phyloP scores from a whole-genome alignment of 92 coral and sea anemone genomes.

The Palythoa caribaeorum region DNA sequence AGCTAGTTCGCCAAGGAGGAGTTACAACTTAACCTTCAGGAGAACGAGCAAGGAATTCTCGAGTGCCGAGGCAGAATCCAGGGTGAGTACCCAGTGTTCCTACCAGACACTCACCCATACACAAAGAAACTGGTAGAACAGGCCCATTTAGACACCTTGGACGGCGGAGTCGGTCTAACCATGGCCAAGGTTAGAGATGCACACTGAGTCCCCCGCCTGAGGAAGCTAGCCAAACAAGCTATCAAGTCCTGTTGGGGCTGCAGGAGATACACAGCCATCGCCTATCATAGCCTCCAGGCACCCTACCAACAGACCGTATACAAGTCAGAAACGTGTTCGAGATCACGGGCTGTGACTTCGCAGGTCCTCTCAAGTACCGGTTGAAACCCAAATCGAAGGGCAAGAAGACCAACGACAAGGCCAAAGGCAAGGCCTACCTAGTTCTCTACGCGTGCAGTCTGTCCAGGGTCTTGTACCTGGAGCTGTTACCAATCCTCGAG shows the following conservation, averaged over 20 bases:
- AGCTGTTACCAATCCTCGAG: constrained; percentile 5
- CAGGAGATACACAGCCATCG: background rate
- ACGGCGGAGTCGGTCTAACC: no score
- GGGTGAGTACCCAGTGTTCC: no score
- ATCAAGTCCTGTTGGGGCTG: constrained; percentile 31
- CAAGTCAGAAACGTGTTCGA: background rate
- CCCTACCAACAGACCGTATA: background rate
- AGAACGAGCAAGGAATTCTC: no score
- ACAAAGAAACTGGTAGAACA: no score
- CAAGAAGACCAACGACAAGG: constrained; percentile 2
- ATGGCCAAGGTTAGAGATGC: no score
- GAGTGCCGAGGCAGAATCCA: no score
- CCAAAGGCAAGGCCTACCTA: constrained; percentile 3
- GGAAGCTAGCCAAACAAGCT: background rate
- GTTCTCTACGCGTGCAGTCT: constrained; percentile 26
- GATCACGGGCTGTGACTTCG: constrained; percentile 1
- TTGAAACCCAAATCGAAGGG: constrained; percentile 4
- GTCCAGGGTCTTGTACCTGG: constrained; percentile 4
- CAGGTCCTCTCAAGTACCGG: constrained; percentile 3
- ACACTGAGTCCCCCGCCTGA: no score
- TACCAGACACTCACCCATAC: no score
- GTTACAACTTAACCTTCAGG: no score
- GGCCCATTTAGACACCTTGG: no score
- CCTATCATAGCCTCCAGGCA: constrained; percentile 18
- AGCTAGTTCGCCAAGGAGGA: no score